A percentile compares a stretch with the other conserved stretches of the same genome.
These are phyloP conservation scores for Caenorhabditis sp. DNA, from an alignment of 2,888 invertebrate species.

Conservation along the genomic window DNA sequence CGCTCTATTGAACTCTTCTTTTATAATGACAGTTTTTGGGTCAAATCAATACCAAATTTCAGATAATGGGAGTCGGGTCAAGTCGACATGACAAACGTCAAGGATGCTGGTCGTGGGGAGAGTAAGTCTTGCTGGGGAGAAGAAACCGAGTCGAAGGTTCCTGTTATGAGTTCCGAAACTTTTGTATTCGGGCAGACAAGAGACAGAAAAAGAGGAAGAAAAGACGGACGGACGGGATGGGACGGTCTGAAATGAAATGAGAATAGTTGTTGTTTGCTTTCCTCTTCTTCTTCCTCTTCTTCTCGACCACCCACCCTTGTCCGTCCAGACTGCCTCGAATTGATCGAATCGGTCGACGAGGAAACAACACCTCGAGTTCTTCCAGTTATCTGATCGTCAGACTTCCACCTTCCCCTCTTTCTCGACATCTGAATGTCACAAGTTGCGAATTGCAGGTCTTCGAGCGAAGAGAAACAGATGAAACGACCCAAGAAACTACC, in stretches of 20 bases:
- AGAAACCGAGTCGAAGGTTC: background rate
- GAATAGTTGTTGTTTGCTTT: constrained; percentile 13
- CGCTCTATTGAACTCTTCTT: background rate
- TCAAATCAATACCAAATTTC: too few relatives aligned
- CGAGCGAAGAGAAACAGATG: constrained; percentile 46
- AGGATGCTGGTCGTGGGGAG: constrained; percentile 60
- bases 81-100: constrained; percentile 61
- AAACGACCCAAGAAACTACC: constrained; percentile 58
- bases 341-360: constrained; percentile 6
- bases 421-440: background rate
- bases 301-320: background rate
- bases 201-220: too few relatives aligned
- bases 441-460: constrained; percentile 24
- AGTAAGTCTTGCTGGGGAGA: constrained; percentile 47
- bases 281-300: background rate
- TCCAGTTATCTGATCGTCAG: background rate
- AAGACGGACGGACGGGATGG: background rate
- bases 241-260: constrained; percentile 11
- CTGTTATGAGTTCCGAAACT: background rate
- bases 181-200: too few relatives aligned
- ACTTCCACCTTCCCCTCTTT: background rate
- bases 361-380: background rate
- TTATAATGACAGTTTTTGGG: too few relatives aligned
- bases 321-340: constrained; percentile 1
- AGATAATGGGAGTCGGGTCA: constrained; percentile 60